These are phyloP conservation scores for Drosophila suboccidentalis DNA, from an alignment of 2,888 invertebrate species.

Conservation along the genomic window DNA sequence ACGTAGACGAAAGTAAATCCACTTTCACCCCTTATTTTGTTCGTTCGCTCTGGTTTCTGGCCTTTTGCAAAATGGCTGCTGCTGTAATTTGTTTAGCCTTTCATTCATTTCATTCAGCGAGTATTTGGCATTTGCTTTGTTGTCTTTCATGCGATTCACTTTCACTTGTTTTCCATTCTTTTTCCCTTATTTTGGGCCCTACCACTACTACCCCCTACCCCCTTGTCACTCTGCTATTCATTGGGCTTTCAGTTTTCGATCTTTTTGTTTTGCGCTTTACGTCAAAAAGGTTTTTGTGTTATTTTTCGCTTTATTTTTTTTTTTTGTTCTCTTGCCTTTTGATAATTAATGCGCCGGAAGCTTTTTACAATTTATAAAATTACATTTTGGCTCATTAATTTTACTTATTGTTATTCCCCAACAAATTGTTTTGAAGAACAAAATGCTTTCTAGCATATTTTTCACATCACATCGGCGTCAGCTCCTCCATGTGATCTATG, in stretches of 20 bases:
- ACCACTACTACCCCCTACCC: conserved; percentile 4
- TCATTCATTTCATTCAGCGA: conserved; percentile 61
- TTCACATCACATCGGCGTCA: conserved; percentile 42
- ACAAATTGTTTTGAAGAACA: conserved; percentile 69
- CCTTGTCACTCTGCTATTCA: conserved; percentile 25
- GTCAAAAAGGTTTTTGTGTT: conserved; percentile 37
- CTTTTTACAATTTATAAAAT: conserved; percentile 80
- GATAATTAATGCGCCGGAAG: conserved; percentile 76
- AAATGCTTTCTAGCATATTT: conserved; percentile 59
- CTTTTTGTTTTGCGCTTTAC: conserved; percentile 34
- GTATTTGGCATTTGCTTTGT: conserved; percentile 51
- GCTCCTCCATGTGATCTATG: conserved; percentile 47
- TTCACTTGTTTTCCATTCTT: conserved; percentile 54
- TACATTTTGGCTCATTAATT: conserved; percentile 79
- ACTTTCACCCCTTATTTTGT: conserved; percentile 78
- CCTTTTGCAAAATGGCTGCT: conserved; percentile 72
- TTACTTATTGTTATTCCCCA: conserved; percentile 69
- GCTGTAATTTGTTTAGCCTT: conserved; percentile 77
- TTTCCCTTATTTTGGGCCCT: conserved; percentile 17
- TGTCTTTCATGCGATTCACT: conserved; percentile 68
- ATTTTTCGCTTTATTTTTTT: conserved; percentile 2
- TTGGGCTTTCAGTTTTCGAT: conserved; percentile 40
- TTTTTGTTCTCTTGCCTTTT: conserved; percentile 26
- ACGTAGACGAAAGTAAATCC: conserved; percentile 78
- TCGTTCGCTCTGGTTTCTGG: conserved; percentile 31